Conservation (phyloP, 2,888 invertebrate genomes). For the Cremastobaeus sp. region DNA sequence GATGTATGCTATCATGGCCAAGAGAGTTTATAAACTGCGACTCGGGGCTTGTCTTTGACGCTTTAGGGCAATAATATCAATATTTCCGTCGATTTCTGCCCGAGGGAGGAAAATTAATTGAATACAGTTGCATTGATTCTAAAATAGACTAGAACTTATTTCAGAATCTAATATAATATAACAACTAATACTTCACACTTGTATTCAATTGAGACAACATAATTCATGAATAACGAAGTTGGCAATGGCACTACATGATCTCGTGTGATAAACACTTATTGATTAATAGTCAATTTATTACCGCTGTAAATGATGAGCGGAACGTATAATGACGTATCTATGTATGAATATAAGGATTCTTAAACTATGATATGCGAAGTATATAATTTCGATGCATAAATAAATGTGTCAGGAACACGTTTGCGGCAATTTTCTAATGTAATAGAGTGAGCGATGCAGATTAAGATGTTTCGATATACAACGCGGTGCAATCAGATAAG, state of each 20-base stretch:
- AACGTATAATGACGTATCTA: conserved; percentile 58
- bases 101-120: no score
- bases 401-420: conserved; percentile 47
- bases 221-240: conserved; percentile 28
- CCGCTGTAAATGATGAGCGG: conserved; percentile 50
- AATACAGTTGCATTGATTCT: no score
- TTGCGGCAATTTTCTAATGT: conserved; percentile 56
- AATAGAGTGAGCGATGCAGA: conserved; percentile 40
- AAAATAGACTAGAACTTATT: no score
- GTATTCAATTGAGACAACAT: conserved; percentile 43
- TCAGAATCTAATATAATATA: neutral
- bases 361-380: conserved; percentile 47
- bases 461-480: conserved; percentile 60
- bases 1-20: no score
- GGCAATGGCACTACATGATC: conserved; percentile 22
- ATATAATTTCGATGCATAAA: conserved; percentile 59
- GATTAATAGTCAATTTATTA: conserved; percentile 53
- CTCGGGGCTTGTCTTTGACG: no score
- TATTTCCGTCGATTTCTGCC: no score
- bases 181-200: conserved; percentile 1
- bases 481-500: conserved; percentile 53
- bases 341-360: conserved; percentile 51
- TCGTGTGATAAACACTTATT: conserved; percentile 32
- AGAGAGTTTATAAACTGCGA: no score
- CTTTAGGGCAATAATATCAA: no score